phyloP scores from a whole-genome alignment of 1,140 invertebrate species.

The Pseudomyrmex sp. region DNA sequence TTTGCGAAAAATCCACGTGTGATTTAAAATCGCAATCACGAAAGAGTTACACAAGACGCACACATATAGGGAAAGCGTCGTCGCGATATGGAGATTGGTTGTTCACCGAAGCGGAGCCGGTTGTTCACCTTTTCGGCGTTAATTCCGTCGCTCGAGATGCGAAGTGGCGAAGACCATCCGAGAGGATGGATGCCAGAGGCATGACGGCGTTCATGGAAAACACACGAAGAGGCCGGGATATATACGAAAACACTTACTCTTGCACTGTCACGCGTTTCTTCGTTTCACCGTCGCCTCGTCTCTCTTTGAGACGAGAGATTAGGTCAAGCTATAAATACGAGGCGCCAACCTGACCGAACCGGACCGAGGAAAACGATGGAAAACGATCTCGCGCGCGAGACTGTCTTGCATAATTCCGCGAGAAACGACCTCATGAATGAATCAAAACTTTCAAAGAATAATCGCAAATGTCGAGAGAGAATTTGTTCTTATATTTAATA shows the following conservation, averaged over 20 bases:
- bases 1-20: background rate
- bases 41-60: conserved; percentile 15
- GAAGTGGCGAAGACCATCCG: conserved; percentile 60
- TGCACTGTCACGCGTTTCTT: conserved; percentile 14
- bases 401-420: conserved; percentile 56
- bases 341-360: conserved; percentile 75
- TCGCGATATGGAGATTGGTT: conserved; percentile 27
- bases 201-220: conserved; percentile 73
- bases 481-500: conserved; percentile 2
- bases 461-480: background rate
- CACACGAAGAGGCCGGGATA: conserved; percentile 42
- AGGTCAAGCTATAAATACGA: conserved; percentile 81
- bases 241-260: conserved; percentile 39
- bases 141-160: conserved; percentile 71
- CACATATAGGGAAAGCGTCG: background rate
- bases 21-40: background rate
- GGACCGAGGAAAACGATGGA: conserved; percentile 39
- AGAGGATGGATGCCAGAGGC: conserved; percentile 60
- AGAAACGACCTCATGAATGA: conserved; percentile 3
- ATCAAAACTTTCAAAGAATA: background rate
- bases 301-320: conserved; percentile 66
- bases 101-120: conserved; percentile 62
- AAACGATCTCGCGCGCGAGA: conserved; percentile 1
- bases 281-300: background rate
- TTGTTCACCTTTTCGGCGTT: conserved; percentile 76